A percentile compares a stretch with the other conserved stretches of the same genome.
Evolutionary conservation across 92 coral and sea anemone species (phyloP).

Genomic region (Palythoa caribaeorum): DNA sequence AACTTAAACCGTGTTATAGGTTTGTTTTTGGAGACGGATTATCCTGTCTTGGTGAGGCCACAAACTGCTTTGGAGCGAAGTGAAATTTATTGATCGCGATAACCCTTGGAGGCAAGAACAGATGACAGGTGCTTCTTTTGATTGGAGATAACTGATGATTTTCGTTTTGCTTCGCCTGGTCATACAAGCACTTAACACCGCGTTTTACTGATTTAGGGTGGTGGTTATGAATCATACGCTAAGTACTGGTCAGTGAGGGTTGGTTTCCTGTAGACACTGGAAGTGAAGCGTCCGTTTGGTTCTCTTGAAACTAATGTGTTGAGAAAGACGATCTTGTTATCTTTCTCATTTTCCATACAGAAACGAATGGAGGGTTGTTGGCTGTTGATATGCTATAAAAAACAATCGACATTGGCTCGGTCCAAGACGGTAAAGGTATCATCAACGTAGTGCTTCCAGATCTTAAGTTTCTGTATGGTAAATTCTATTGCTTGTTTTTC

Average conservation of each 20-base stretch:
- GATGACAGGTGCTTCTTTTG: no score
- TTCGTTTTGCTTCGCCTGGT: no score
- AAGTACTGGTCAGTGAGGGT: background rate
- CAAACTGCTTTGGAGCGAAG: no score
- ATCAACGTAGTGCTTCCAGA: background rate
- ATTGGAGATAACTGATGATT: background rate
- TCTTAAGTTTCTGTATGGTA: background rate
- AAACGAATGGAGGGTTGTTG: background rate
- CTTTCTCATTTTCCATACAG: background rate
- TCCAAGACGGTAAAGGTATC: background rate
- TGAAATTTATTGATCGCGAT: no score
- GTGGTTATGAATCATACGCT: background rate
- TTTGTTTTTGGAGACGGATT: no score
- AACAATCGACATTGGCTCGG: no score
- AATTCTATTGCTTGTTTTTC: background rate
- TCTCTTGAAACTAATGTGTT: no score
- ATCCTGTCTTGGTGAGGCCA: no score
- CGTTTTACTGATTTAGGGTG: background rate
- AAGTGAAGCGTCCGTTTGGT: background rate
- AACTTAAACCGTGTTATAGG: no score
- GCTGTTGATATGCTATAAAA: background rate
- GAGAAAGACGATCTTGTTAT: background rate
- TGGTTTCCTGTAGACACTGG: background rate
- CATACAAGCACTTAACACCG: background rate
- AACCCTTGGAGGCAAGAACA: background rate